Base-by-base conservation (phyloP, 2,113 vertebrate species). In the Galbula dea region DNA sequence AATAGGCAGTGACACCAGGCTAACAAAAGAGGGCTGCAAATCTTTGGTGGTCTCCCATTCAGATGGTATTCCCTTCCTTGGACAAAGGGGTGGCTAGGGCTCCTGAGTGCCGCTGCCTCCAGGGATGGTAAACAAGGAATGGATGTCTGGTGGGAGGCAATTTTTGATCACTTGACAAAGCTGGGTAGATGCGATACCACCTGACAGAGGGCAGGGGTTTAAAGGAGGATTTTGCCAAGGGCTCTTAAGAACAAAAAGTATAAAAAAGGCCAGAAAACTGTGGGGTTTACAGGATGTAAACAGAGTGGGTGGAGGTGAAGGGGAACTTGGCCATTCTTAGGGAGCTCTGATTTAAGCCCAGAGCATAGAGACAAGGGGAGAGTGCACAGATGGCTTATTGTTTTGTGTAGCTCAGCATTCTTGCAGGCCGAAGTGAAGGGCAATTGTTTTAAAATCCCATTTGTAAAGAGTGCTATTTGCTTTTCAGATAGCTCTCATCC, bases 1-100 rank as follows among this genome's bases (percentile, higher is more conserved):
- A 86, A 43, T 54, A 77, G 79, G 90, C 92, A 83, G 83, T 96
- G 94, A 96, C 92, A 94, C 90, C 43, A 81, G 65, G 52, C 68
- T 88, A 95, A 96, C 94, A 96, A 96, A 93, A 78, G 95, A 86
- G 61, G 61, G 30, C 88, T 91, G 61, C 86, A 90, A 94, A 93
- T 95, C 95, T 93, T 92, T 96, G 96, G 96, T 96, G 95, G 96
- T 96, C 96, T 92, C 83, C 87, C 92, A 93, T 96, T 96, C 92
- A 95, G 80, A 94, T 92, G 61, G 86, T 88, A 86, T 95, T 96
- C 90, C 94, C 57, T 86, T 86, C 85, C 86, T 45, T 83, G 88
- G 92, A 96, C 95, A 96, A 96, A 96, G 74, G 83, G 61, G 80
- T 95, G 83, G 73, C 43, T 23, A 43, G 43, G 61, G 83, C 95